Conservation (phyloP, 2,113 vertebrate genomes). For the Junco hyemalis region DNA sequence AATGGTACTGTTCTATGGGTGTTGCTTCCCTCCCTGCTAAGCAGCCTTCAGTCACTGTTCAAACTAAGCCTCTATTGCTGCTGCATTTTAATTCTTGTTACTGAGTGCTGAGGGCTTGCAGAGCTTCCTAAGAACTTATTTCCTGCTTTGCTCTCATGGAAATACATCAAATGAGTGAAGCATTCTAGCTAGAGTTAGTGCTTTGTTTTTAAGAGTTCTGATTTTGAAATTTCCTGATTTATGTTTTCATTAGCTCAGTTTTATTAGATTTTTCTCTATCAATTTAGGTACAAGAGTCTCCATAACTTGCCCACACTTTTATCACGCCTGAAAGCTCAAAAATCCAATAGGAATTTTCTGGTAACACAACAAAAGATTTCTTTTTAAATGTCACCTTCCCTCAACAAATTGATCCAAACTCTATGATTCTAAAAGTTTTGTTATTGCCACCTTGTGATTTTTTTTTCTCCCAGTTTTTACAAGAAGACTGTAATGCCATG, state of each 20-base stretch:
- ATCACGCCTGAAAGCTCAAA: not conserved
- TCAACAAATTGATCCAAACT: not conserved
- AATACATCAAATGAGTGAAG: not conserved
- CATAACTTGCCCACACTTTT: not conserved
- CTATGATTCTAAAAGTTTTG: not conserved
- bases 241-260: not conserved
- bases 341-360: not conserved
- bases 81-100: not conserved
- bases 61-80: not conserved
- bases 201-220: not conserved
- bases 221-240: not conserved
- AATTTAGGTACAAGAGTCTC: not conserved
- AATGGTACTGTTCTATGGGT: not conserved
- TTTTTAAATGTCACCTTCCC: not conserved
- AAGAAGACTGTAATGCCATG: not conserved
- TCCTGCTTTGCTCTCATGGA: not conserved
- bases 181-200: not conserved
- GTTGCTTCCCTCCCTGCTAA: not conserved
- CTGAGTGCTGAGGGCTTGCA: not conserved
- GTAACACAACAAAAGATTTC: not conserved
- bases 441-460: not conserved
- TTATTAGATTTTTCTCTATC: not conserved
- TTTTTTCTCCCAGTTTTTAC: not conserved
- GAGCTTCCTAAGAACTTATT: not conserved
- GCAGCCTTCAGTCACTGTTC: not conserved